These are phyloP conservation scores for Patella pellucida DNA, from an alignment of 2,888 invertebrate species.

Conservation along the genomic window DNA sequence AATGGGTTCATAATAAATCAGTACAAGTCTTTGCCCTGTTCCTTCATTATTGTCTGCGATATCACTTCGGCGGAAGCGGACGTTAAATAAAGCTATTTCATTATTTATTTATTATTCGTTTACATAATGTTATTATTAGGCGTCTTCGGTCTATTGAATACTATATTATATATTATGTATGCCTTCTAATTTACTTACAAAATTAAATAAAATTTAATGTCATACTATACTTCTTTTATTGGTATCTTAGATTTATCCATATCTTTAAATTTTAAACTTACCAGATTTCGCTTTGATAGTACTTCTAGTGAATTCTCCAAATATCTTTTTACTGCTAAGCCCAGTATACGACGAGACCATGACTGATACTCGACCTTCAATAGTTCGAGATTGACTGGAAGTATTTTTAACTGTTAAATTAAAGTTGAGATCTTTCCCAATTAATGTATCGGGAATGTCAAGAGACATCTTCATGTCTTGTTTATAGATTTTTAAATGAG, in stretches of 20 bases:
- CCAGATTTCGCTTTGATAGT: constrained; percentile 38
- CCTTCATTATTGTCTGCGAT: too few relatives aligned
- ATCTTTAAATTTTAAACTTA: constrained; percentile 18
- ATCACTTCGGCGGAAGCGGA: too few relatives aligned
- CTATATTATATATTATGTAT: too few relatives aligned
- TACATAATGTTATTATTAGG: too few relatives aligned
- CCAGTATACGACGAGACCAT: constrained; percentile 54
- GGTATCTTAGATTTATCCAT: background rate
- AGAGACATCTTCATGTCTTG: constrained; percentile 41
- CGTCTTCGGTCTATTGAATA: too few relatives aligned
- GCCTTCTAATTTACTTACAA: too few relatives aligned
- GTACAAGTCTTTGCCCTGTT: too few relatives aligned
- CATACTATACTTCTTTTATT: background rate
- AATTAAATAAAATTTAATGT: background rate
- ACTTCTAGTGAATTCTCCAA: constrained; percentile 33
- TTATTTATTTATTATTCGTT: too few relatives aligned
- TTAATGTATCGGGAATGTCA: constrained; percentile 34
- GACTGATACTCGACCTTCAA: constrained; percentile 43
- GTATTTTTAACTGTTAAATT: constrained; percentile 42
- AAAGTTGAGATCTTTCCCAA: constrained; percentile 46
- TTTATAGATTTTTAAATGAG: constrained; percentile 50
- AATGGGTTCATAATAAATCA: too few relatives aligned
- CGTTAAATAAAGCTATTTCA: too few relatives aligned
- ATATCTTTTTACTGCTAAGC: constrained; percentile 42
- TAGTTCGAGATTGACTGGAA: constrained; percentile 27